Evolutionary conservation across 2,797 vertebrate genomes (phyloP), one percentile per base, ranked within the genome.

Genomic region (Bradypus variegatus): DNA sequence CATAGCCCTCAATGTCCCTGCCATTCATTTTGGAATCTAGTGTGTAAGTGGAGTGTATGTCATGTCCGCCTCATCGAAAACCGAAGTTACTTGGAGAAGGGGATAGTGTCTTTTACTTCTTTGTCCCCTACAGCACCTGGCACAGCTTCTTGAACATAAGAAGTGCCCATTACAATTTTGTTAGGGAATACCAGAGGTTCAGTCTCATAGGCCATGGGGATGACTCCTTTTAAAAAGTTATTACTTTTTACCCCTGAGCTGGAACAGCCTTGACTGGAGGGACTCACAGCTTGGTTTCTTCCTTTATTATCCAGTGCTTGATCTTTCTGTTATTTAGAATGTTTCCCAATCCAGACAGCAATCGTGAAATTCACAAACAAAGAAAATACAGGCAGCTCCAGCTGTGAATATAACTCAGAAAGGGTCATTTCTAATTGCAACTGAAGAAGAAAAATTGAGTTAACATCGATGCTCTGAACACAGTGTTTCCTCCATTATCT

Each of bases 361-460:
- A 88, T 65, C 45, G 31, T 70, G 81, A 88, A 79, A 89, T 45
- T 60, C 85, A 89, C 91, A 91, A 65, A 91, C 84, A 60, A 81
- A 80, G 82, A 82, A 87, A 81, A 77, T 53, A 25, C 58, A 76
- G 23, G 27, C 65, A 87, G 81, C 72, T 53, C 69, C 80, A 79
- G 73, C 88, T 67, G 73, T 36, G 91, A 90, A n/a, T 25, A 69
- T n/a, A 45, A 2, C 69, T 69, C 50, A 13, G 36, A 89, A 87
- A 41, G 70, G 86, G 67, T 78, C 76, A 55, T 89, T 90, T 91
- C 86, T 92, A 79, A 88, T 86, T 86, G 91, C 55, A 79, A 41
- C 60, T 29, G 91, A 70, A 94, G 92, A 87, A 90, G 84, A 53
- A 83, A 94, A 88, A 64, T 25, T 48, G 80, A 92, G n/a, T 93